phyloP scores from a whole-genome alignment of 2,888 invertebrate genomes.

The Dryobota labecula region DNA sequence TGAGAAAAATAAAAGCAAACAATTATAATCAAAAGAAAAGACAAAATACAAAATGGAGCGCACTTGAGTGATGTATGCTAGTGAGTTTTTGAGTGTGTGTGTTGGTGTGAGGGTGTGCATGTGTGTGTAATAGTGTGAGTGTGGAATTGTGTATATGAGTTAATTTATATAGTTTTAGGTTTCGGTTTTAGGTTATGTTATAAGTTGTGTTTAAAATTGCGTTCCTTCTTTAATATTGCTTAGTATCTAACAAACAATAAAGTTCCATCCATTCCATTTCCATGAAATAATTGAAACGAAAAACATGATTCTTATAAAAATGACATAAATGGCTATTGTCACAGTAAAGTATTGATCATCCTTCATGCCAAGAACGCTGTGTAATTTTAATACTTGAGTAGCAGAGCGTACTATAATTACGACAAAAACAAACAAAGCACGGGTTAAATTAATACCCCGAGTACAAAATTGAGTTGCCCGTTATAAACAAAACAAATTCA shows the following conservation, averaged over 20 bases:
- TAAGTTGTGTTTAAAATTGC: not conserved
- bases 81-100: too few species aligned
- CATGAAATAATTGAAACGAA: slow-evolving; percentile 9
- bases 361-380: slow-evolving; percentile 49
- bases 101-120: too few species aligned
- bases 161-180: too few species aligned
- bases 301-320: slow-evolving; percentile 21
- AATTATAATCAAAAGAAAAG: too few species aligned
- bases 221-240: not conserved
- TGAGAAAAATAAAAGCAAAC: too few species aligned
- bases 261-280: not conserved
- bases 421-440: slow-evolving; percentile 63
- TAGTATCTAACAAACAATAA: not conserved
- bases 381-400: slow-evolving; percentile 59
- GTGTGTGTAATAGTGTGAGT: too few species aligned
- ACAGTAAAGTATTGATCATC: slow-evolving; percentile 35
- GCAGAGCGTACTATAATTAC: slow-evolving; percentile 58
- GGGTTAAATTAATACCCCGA: slow-evolving; percentile 79
- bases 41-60: too few species aligned
- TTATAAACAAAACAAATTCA: slow-evolving; percentile 80
- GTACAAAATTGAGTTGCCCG: slow-evolving; percentile 79
- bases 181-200: too few species aligned
- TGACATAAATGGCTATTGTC: slow-evolving; percentile 33
- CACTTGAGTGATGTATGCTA: too few species aligned
- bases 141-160: too few species aligned